These are phyloP conservation scores for Mus musculus DNA, from an alignment of 2,113 vertebrate genomes.

Conservation along the genomic window GRCm39 chrX:55235501-55236000, in stretches of 20 bases:
- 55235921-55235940: neutral
- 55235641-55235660: neutral
- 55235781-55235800: neutral
- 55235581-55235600: neutral
- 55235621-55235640: neutral
- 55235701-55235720: neutral
- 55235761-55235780: neutral
- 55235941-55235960: neutral
- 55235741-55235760: neutral
- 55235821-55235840: neutral
- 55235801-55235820: neutral
- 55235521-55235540: conserved; percentile 90
- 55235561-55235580: neutral
- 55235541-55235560: neutral
- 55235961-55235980: neutral
- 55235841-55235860: neutral
- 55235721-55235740: neutral
- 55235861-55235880: neutral
- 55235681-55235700: neutral
- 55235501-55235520: conserved; percentile 92
- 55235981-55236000: neutral
- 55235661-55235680: neutral
- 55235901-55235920: neutral
- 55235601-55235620: neutral
- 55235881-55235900: neutral